phyloP scores from a whole-genome alignment of 2,113 vertebrate species.

The Halcyon malimbica region DNA sequence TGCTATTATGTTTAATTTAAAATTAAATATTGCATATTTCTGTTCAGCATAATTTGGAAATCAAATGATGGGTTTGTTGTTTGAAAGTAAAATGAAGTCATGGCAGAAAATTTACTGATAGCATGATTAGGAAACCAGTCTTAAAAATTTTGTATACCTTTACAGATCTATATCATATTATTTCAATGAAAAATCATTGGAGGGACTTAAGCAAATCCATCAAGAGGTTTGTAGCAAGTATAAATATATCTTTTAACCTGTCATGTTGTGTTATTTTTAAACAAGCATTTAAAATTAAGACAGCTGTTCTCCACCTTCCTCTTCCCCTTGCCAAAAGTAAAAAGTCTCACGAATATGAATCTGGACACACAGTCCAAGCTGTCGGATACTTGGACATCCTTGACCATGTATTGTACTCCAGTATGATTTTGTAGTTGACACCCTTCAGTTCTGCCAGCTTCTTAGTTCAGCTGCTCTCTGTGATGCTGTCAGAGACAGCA shows the following conservation, averaged over 20 bases:
- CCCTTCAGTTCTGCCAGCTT: background rate
- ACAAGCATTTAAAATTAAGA: background rate
- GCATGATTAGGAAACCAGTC: background rate
- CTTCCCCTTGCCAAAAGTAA: background rate
- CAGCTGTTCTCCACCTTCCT: background rate
- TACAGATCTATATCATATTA: slow-evolving; percentile 77
- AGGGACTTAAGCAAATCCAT: slow-evolving; percentile 86
- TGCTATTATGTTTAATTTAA: background rate
- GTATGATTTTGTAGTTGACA: background rate
- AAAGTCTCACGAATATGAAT: fast-evolving
- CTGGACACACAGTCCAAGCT: fast-evolving
- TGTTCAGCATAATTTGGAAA: background rate
- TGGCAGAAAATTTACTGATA: background rate
- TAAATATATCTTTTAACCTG: background rate
- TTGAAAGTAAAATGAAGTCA: background rate
- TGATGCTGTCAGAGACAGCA: background rate
- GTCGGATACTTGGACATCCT: background rate
- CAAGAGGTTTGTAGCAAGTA: slow-evolving; percentile 77
- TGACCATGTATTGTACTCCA: too few species aligned
- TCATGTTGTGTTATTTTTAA: background rate
- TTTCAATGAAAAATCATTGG: slow-evolving; percentile 76
- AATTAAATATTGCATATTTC: background rate
- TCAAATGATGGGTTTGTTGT: background rate
- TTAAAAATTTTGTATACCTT: background rate
- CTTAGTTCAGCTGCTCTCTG: background rate